Evolutionary conservation across 2,113 vertebrate species (phyloP).

Genomic region (Psettodes erumei): DNA sequence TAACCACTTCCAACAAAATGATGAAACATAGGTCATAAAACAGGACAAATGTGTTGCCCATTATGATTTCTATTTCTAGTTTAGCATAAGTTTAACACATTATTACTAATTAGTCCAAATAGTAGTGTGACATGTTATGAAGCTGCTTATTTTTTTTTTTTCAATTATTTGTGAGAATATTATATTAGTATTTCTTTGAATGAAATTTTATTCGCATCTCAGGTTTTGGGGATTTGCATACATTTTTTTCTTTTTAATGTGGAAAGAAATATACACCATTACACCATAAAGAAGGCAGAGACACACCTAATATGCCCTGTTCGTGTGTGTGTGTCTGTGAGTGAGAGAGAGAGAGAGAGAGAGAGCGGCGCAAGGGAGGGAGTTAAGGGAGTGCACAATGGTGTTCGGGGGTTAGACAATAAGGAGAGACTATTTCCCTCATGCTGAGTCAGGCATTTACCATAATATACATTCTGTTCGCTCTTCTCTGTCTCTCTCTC

Average conservation of each 20-base stretch:
- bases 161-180: too few species aligned
- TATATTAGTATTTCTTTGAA: background rate
- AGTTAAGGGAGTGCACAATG: slow-evolving; percentile 20
- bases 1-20: background rate
- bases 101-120: background rate
- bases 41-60: background rate
- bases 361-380: too few species aligned
- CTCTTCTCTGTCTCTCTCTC: background rate
- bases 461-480: slow-evolving; percentile 57
- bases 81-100: too few species aligned
- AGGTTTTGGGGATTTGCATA: too few species aligned
- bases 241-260: background rate
- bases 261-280: slow-evolving; percentile 2
- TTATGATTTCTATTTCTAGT: too few species aligned
- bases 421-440: slow-evolving; percentile 66
- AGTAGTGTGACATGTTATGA: background rate
- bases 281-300: background rate
- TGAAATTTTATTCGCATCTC: background rate
- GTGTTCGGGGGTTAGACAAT: slow-evolving; percentile 51
- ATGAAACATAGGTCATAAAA: slow-evolving; percentile 20
- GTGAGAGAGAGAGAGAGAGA: background rate
- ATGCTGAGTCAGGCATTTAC: slow-evolving; percentile 73
- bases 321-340: background rate
- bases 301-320: slow-evolving; percentile 7
- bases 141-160: too few species aligned